Percentiles rank a stretch among this genome's conserved stretches.
Conservation (phyloP, 2,888 invertebrate genomes). For the Drosophila phalerata region DNA sequence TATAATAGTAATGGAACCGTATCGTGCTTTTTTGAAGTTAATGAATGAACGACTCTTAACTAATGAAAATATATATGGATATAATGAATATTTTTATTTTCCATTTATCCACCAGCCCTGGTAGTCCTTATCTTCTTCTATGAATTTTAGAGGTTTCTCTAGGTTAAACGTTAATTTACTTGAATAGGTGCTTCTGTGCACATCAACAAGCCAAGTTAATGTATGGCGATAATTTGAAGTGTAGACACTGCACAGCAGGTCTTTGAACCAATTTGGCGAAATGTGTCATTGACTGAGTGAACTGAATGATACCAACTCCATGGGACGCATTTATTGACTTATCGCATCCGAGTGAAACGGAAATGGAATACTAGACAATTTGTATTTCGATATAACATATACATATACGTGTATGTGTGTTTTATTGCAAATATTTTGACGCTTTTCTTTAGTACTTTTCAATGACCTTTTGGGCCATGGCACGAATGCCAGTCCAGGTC, state of each 20-base stretch:
- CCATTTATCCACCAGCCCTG: neutral
- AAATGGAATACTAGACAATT: conserved; percentile 16
- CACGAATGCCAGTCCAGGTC: conserved; percentile 86
- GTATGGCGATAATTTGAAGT: conserved; percentile 29
- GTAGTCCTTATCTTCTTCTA: neutral
- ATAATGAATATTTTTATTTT: no score
- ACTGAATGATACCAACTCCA: conserved; percentile 22
- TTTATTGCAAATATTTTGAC: conserved; percentile 52
- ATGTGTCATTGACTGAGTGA: conserved; percentile 30
- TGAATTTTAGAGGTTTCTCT: neutral
- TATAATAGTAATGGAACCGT: neutral
- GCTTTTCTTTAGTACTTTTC: conserved; percentile 50
- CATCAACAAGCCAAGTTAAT: conserved; percentile 14
- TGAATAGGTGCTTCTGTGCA: conserved; percentile 11
- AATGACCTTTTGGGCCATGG: conserved; percentile 82
- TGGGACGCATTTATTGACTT: conserved; percentile 23
- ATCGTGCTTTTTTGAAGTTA: no score
- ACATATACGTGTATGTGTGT: conserved; percentile 28
- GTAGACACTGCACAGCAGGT: conserved; percentile 30
- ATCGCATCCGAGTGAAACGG: conserved; percentile 14
- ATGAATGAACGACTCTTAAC: no score
- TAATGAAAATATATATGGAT: no score
- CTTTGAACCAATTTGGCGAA: conserved; percentile 21
- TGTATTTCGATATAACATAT: conserved; percentile 9
- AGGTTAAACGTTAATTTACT: conserved; percentile 1